These are phyloP conservation scores for Volucella zonaria DNA, from an alignment of 2,888 invertebrate genomes.

Conservation along the genomic window DNA sequence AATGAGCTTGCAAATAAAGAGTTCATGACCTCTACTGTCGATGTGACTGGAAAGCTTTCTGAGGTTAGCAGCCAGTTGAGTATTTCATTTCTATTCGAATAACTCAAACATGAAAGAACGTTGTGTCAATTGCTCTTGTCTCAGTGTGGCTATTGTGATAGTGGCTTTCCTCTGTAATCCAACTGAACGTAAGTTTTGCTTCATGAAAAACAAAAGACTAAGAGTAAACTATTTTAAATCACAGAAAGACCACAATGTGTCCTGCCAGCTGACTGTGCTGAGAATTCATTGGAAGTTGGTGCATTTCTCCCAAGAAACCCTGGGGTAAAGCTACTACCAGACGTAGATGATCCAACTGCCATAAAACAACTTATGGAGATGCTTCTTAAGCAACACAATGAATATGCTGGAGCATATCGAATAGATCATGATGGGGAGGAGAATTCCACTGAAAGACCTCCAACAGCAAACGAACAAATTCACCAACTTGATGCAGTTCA, in stretches of 20 bases:
- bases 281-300: background rate
- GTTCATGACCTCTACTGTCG: slow-evolving; percentile 31
- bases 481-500: no score
- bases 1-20: slow-evolving; percentile 32
- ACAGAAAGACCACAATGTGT: slow-evolving; percentile 33
- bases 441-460: slow-evolving; percentile 13
- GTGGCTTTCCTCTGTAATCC: slow-evolving; percentile 3
- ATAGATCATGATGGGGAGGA: background rate
- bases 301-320: background rate
- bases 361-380: slow-evolving; percentile 57
- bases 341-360: slow-evolving; percentile 40
- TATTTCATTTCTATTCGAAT: slow-evolving; percentile 30
- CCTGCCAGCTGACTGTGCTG: slow-evolving; percentile 15
- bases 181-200: slow-evolving; percentile 42
- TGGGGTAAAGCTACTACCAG: slow-evolving; percentile 11
- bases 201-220: background rate
- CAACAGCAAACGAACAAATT: background rate
- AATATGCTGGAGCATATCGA: background rate
- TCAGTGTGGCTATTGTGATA: background rate
- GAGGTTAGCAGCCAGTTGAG: background rate
- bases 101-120: slow-evolving; percentile 55
- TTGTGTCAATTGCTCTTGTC: slow-evolving; percentile 21
- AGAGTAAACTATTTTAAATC: background rate
- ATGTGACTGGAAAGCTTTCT: background rate
- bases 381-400: slow-evolving; percentile 56